These are phyloP conservation scores for Dendrocopos noguchii DNA, from an alignment of 2,113 vertebrate species.

Conservation along the genomic window DNA sequence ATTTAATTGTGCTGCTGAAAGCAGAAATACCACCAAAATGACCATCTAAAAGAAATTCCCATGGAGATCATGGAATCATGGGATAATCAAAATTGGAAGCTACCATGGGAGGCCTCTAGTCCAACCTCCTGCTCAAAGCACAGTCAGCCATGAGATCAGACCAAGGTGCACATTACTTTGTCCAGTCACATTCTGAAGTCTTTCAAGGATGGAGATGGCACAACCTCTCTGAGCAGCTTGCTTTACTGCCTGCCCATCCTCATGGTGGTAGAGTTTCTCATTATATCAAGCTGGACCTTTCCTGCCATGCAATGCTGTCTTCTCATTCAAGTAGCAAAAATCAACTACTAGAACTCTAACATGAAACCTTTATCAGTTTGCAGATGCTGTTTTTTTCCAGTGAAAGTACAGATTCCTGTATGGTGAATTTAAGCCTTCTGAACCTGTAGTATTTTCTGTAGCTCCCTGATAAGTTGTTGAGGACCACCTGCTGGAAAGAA, in stretches of 20 bases:
- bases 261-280: neutral
- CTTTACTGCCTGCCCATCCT: neutral
- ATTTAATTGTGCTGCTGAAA: neutral
- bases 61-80: neutral
- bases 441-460: neutral
- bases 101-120: neutral
- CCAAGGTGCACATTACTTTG: neutral
- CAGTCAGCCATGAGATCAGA: neutral
- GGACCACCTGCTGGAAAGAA: neutral
- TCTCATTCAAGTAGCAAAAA: neutral
- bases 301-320: neutral
- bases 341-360: neutral
- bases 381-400: neutral
- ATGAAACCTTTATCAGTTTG: neutral
- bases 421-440: neutral
- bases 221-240: neutral
- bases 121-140: neutral
- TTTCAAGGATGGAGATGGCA: neutral
- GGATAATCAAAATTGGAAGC: neutral
- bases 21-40: neutral
- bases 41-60: neutral
- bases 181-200: neutral
- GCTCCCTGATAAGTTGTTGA: neutral
- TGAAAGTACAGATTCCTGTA: neutral
- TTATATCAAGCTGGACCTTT: neutral